These are phyloP conservation scores for Felis chaus DNA, from an alignment of 2,113 vertebrate species.

Conservation along the genomic window DNA sequence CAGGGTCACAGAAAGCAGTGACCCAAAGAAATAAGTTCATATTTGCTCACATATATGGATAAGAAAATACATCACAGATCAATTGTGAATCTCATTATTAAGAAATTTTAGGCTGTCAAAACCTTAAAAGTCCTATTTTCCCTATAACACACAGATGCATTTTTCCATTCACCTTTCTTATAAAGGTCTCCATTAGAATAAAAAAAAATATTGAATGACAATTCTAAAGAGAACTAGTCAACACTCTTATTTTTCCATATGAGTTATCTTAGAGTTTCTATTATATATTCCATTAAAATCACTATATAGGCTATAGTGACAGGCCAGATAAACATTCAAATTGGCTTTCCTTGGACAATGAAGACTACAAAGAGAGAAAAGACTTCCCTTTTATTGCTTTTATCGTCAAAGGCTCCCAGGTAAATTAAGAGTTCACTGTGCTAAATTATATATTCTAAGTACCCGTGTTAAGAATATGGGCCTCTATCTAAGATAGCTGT, in stretches of 20 bases:
- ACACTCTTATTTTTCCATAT: constrained; percentile 50
- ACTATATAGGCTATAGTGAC: background rate
- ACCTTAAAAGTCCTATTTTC: constrained; percentile 64
- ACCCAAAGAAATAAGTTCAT: constrained; percentile 61
- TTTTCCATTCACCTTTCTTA: constrained; percentile 63
- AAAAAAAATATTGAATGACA: constrained; percentile 28
- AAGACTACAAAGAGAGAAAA: background rate
- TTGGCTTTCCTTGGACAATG: background rate
- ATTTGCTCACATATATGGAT: constrained; percentile 34
- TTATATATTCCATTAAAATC: constrained; percentile 37
- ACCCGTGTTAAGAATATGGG: background rate
- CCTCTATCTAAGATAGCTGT: background rate
- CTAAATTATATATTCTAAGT: background rate
- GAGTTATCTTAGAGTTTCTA: constrained; percentile 44
- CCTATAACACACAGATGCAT: constrained; percentile 48
- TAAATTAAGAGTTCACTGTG: background rate
- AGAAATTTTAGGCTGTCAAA: constrained; percentile 69
- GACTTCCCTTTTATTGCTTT: background rate
- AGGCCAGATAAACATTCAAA: background rate
- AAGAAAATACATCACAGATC: constrained; percentile 66
- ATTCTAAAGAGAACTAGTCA: constrained; percentile 52
- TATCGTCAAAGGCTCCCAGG: background rate
- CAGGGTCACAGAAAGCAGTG: constrained; percentile 57
- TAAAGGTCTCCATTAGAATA: constrained; percentile 66
- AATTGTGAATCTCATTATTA: constrained; percentile 73